Base-by-base conservation (phyloP, 2,113 vertebrate genomes). In the Peromyscus leucopus region DNA sequence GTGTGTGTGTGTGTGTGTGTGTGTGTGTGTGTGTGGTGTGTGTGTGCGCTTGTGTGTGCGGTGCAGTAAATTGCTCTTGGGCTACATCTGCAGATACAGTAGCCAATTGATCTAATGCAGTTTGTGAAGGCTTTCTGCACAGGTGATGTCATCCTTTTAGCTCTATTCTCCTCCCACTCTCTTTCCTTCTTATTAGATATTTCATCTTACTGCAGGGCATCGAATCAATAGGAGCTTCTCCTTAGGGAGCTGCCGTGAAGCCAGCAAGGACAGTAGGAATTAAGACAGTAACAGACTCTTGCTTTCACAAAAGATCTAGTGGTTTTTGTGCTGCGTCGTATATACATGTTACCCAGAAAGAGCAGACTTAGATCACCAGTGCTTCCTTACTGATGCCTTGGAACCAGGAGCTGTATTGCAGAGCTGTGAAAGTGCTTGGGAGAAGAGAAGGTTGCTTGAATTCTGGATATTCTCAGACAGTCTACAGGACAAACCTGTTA, bases 41-140 rank as follows among this genome's bases (percentile, higher is more conserved):
- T 94, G 84, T 89, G n/a, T 87, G 91, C n/a, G n/a, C n/a, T n/a
- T 89, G 97, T 97, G 97, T 98, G 67, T 98, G 90, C 97, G 98
- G 99, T 99, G 51, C 99, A 99, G 97, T 99, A 99, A 99, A 99
- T 99, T 99, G 98, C 99, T 99, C 98, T 98, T 88, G 98, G 98
- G 98, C 98, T 99, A 95, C 99, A 99, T 99, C 98, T 99, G 98
- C 99, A 99, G 98, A 98, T 99, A 95, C 98, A 98, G 98, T 98
- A 99, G 99, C 99, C 99, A 99, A 99, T 99, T 99, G 99, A 99
- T 99, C 99, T 99, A 99, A 99, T 99, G 99, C 99, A 99, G 99
- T 99, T 99, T 99, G 98, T 99, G 98, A 98, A 98, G 98, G 98
- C 98, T 98, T 98, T 98, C 99, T 98, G 97, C 98, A 97, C 98